Base-by-base conservation (phyloP, 2,888 invertebrate genomes). In the Sinopyrophorus schimmeli region DNA sequence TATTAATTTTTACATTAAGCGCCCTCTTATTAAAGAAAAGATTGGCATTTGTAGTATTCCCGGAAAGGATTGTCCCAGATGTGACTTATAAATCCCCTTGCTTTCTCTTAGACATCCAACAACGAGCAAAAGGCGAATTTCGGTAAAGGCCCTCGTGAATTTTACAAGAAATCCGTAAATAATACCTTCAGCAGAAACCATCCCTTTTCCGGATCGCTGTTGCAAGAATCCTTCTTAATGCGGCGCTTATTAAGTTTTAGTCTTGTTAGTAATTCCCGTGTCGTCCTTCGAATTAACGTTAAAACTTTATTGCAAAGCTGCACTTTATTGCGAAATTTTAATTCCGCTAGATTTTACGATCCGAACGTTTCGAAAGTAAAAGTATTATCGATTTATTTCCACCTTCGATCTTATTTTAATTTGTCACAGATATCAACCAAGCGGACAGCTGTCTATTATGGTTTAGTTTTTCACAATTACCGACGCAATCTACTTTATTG, bases 91-190 rank as follows among this genome's bases (percentile, higher is more conserved):
- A 35, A 35, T 35, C 21, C 15, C n/a, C 23, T 15, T 24, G 35
- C 21, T 35, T 23, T 35, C 24, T 24, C 24, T 35, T 20, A 16
- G 32, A 32, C 32, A 32, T 18, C 32, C 11, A 32, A 9, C 23
- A 35, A 23, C 14, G 23, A 15, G 21, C 7, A 7, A 2, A 35
- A 16, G 16, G 10, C 16, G 21, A 23, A 4, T 28, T 11, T 11
- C n/a, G 3, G 32, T 4, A 24, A 35, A 35, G 21, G 24, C 24
- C 15, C 35, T 35, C 35, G 23, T 35, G 35, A 35, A 35, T 35
- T 35, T 35, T 35, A 35, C 35, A 35, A 24, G 24, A 35, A 23
- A 24, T 24, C 24, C 35, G 35, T 35, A 35, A 35, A 35, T 35
- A 21, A 23, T 24, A 35, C 35, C 35, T 34, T 24, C 35, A 16